A percentile compares a stretch with the other conserved stretches of the same genome.
phyloP scores from a whole-genome alignment of 1,140 invertebrate genomes.

The Grapholita molesta region DNA sequence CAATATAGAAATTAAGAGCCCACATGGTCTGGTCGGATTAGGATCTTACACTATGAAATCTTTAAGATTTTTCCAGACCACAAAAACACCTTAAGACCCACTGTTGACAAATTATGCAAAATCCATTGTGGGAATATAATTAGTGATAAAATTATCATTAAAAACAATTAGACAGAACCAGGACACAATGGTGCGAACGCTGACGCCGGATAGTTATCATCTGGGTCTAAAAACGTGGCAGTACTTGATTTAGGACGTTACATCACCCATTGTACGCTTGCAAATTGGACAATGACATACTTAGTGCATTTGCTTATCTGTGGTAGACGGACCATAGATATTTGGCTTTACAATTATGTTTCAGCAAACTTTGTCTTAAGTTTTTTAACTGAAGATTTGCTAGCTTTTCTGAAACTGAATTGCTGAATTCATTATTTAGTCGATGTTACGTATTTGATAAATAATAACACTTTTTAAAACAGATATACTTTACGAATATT shows the following conservation, averaged over 20 bases:
- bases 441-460: too few species aligned
- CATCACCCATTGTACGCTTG: slow-evolving; percentile 6
- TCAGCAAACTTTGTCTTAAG: too few species aligned
- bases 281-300: slow-evolving; percentile 15
- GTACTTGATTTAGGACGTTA: background rate
- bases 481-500: too few species aligned
- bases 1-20: too few species aligned
- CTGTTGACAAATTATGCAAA: background rate
- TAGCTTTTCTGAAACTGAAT: too few species aligned
- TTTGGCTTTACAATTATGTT: too few species aligned
- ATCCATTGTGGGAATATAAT: background rate
- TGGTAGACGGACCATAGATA: background rate
- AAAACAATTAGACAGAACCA: background rate
- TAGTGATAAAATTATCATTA: background rate
- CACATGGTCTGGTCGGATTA: too few species aligned
- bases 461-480: too few species aligned
- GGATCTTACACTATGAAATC: background rate
- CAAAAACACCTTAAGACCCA: background rate
- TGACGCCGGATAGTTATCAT: background rate
- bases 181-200: background rate
- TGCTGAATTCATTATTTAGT: too few species aligned
- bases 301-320: slow-evolving; percentile 11
- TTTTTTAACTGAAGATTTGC: too few species aligned
- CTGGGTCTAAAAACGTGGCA: slow-evolving; percentile 11
- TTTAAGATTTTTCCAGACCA: background rate